phyloP scores from a whole-genome alignment of 2,113 vertebrate species.

The Amblyopsis rosae region DNA sequence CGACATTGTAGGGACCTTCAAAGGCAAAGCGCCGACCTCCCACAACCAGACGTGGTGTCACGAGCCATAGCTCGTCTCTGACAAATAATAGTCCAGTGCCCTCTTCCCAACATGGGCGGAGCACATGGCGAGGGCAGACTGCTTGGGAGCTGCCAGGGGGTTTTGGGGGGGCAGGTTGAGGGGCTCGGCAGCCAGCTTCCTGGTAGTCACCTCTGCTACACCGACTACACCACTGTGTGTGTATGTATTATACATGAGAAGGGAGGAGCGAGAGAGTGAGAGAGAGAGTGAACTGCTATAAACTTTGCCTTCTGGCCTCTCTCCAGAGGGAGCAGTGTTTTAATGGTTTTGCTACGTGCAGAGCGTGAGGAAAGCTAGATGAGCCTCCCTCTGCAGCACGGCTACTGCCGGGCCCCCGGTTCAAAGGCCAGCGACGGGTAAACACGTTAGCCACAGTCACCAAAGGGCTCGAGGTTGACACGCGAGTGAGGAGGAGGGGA shows the following conservation, averaged over 20 bases:
- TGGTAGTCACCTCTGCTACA: constrained; percentile 25
- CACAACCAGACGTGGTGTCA: constrained; percentile 7
- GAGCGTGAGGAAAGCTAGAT: constrained; percentile 71
- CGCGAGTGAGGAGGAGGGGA: constrained; percentile 1
- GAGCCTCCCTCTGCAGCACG: constrained; percentile 48
- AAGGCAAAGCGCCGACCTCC: constrained; percentile 38
- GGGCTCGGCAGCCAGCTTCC: constrained; percentile 38
- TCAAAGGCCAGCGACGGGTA: constrained; percentile 59
- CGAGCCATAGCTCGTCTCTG: no score
- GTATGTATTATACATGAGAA: background rate
- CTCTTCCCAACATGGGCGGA: background rate
- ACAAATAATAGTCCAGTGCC: no score
- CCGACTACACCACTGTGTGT: background rate
- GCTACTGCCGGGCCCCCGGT: constrained; percentile 41
- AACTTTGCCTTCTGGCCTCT: constrained; percentile 74
- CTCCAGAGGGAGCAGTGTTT: constrained; percentile 75
- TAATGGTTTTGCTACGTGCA: constrained; percentile 80
- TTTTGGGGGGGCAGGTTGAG: constrained; percentile 10
- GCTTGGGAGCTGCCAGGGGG: constrained; percentile 6
- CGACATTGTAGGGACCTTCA: constrained; percentile 53
- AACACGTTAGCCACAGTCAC: constrained; percentile 47
- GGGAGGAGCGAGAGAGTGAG: background rate
- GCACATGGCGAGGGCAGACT: constrained; percentile 3
- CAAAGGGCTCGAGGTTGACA: constrained; percentile 14
- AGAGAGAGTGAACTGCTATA: constrained; percentile 68